Base-by-base conservation (phyloP, 1,140 invertebrate genomes). In the Manduca sexta region DNA sequence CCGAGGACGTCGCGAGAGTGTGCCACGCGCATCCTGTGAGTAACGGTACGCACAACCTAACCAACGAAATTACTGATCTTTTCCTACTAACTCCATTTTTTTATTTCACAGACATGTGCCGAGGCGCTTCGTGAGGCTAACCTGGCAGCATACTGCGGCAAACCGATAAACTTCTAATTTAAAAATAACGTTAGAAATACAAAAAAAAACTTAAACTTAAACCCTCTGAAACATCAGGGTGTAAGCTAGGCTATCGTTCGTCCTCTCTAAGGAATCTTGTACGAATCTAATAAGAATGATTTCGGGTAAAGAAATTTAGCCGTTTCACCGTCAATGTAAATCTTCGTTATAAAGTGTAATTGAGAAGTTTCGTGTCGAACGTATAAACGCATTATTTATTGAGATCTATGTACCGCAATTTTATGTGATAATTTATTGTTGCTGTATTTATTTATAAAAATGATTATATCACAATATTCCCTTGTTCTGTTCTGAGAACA, bases 1-100 rank as follows among this genome's bases (percentile, higher is more conserved):
- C 96, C 64, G 98, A 99, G 88, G 98, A 99, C 87, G 91, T 99
- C 62, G 98, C 98, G 12, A 89, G 98, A 69, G 97, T 98, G 13
- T 99, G 98, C 75, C 98, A 99, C 87, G 98, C 98, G 45, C 98
- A 99, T 92, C 98, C 98, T 16, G 96, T 97, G 90, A 92, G 91
- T 90, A 34, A 5, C 7, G 14, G n/a, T n/a, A n/a, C n/a, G n/a
- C n/a, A n/a, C n/a, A n/a, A n/a, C n/a, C n/a, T n/a, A n/a, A n/a
- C n/a, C n/a, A n/a, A n/a, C n/a, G n/a, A n/a, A n/a, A n/a, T n/a
- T n/a, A n/a, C n/a, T n/a, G n/a, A 47, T 15, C 11, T 8, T 29
- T 4, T 2, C 13, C 7, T 40, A 39, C 2, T 8, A 18, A 35
- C 13, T 11, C n/a, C n/a, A 31, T 26, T 43, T 53, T 47, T 45